These are phyloP conservation scores for Potamarius usumacintae DNA, from an alignment of 2,113 vertebrate genomes.

Conservation along the genomic window DNA sequence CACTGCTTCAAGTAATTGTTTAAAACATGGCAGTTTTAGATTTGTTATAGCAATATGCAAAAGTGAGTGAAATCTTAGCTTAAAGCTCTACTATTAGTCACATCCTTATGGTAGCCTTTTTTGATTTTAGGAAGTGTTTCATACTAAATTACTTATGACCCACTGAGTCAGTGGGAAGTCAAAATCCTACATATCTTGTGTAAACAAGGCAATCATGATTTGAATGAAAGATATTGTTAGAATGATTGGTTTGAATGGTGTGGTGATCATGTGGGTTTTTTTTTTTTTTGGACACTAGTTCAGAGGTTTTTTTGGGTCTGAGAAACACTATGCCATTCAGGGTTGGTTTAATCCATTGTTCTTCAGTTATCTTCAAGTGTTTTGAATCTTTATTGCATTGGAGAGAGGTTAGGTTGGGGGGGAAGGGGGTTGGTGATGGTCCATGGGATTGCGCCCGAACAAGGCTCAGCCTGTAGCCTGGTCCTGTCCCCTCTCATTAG, in stretches of 20 bases:
- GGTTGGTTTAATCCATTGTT: not conserved
- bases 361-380: not conserved
- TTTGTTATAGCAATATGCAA: not conserved
- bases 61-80: not conserved
- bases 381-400: not conserved
- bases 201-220: not conserved
- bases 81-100: not conserved
- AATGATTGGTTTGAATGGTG: not conserved
- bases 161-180: not conserved
- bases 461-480: slow-evolving; percentile 46
- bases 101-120: not conserved
- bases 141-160: not conserved
- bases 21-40: not conserved
- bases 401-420: not conserved
- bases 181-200: not conserved
- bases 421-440: not conserved
- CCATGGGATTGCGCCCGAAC: slow-evolving; percentile 23
- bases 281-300: too few relatives aligned
- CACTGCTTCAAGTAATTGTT: not conserved
- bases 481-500: slow-evolving; percentile 55
- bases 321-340: not conserved
- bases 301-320: not conserved
- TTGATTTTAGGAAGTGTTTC: slow-evolving; percentile 3
- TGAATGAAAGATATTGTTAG: not conserved
- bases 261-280: too few relatives aligned